Base-by-base conservation (phyloP, 2,888 invertebrate genomes). In the Rhyacophila evoluta region DNA sequence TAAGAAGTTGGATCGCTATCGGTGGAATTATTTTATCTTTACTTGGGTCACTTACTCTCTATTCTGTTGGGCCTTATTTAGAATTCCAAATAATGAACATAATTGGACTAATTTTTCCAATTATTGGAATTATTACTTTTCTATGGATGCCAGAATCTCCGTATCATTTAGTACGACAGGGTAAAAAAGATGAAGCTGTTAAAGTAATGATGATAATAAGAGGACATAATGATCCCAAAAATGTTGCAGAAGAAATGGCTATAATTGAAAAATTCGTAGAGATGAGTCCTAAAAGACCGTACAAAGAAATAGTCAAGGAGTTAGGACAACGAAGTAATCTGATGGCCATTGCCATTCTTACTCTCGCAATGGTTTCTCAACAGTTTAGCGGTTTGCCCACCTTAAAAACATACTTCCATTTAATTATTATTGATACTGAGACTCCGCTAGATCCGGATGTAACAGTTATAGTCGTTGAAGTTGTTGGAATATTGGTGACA, bases 201-300 rank as follows among this genome's bases (percentile, higher is more conserved):
- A 74, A 79, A 19, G 81, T 84, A 1, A 79, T 86, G 33, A 81
- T 81, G 75, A 83, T 82, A 41, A 71, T 86, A 3, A 83, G 85
- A 69, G 75, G 82, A 5, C 83, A 80, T 27, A 19, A 72, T 1
- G 76, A 85, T 67, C 36, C 67, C 5, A 11, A 67, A 4, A 10
- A 33, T 5, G 84, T 86, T 1, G 83, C 83, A 8, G 81, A 84
- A 4, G 86, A 86, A 79, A 55, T 86, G 25, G 12, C 28, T 1
- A 74, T 77, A 6, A 78, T 86, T 12, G 81, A 81, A 4, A 38
- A 39, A 2, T 85, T 84, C 75, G 85, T 86, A 0, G 73, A 83
- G 15, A 79, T 85, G 15, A 85, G 86, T 77, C 84, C 84, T 81
- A 84, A 84, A 1, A 85, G 86, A 81, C 67, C 74, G 28, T 74